phyloP scores from a whole-genome alignment of 2,888 invertebrate genomes.

The Sylvicola fuscatus region DNA sequence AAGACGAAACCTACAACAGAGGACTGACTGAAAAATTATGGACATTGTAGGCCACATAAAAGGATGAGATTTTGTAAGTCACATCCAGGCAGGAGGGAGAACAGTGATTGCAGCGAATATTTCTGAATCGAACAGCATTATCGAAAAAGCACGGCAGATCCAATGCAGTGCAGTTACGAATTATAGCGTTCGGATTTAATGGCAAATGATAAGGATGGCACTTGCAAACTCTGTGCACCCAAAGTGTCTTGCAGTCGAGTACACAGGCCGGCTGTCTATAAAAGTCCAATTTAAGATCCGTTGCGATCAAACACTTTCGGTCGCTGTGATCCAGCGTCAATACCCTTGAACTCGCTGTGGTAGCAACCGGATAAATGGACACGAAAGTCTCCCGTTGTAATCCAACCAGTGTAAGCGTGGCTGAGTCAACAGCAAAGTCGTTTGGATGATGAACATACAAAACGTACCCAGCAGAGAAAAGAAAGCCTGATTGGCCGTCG shows the following conservation, averaged over 20 bases:
- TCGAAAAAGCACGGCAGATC: conserved; percentile 18
- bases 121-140: conserved; percentile 19
- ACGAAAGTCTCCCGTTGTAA: conserved; percentile 21
- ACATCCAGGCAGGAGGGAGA: conserved; percentile 24
- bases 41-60: conserved; percentile 13
- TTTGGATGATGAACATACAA: conserved; percentile 19
- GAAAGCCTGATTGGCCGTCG: conserved; percentile 18
- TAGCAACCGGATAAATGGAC: conserved; percentile 20
- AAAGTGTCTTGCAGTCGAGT: conserved; percentile 17
- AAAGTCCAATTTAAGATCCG: conserved; percentile 15
- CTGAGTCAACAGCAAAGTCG: conserved; percentile 21
- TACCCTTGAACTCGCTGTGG: conserved; percentile 19
- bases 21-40: conserved; percentile 18
- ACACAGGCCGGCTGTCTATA: conserved; percentile 22
- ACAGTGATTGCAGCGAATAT: conserved; percentile 19
- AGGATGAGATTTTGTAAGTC: conserved; percentile 19
- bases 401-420: conserved; percentile 19
- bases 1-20: conserved; percentile 16
- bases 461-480: conserved; percentile 17
- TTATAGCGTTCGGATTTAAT: conserved; percentile 9
- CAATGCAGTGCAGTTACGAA: conserved; percentile 17
- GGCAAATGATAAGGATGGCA: conserved; percentile 23
- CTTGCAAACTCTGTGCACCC: conserved; percentile 17
- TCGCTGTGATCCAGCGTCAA: conserved; percentile 18
- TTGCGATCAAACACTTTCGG: conserved; percentile 20